Evolutionary conservation across 2,797 vertebrate species (phyloP).

Genomic region (Halcyon leucocephala): DNA sequence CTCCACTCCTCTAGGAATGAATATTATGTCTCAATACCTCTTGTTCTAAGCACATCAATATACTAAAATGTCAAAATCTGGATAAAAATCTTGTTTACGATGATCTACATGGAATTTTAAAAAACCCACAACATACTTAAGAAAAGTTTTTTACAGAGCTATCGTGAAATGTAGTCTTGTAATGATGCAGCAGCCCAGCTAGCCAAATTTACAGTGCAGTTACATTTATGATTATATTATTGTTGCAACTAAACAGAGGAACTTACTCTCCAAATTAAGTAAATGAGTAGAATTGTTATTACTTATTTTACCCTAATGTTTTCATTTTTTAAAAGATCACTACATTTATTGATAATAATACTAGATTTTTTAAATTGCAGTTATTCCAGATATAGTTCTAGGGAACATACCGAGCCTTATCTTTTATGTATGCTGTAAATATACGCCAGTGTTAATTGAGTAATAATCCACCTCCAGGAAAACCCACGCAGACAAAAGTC

Average conservation of each 20-base stretch:
- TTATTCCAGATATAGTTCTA: not conserved
- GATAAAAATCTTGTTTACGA: not conserved
- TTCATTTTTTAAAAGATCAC: not conserved
- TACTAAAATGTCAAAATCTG: not conserved
- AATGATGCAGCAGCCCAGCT: not conserved
- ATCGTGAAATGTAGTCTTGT: not conserved
- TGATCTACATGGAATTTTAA: not conserved
- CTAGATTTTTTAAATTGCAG: not conserved
- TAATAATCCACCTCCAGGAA: constrained; percentile 2
- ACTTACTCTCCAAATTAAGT: not conserved
- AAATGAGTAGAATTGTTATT: not conserved
- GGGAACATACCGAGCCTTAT: not conserved
- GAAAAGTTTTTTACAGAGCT: not conserved
- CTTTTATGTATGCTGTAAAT: not conserved
- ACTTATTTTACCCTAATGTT: not conserved
- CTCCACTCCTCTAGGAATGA: not conserved
- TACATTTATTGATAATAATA: not conserved
- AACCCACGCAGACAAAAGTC: not conserved
- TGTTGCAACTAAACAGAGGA: not conserved
- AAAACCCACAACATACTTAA: not conserved
- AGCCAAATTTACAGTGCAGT: not conserved
- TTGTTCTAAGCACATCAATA: not conserved
- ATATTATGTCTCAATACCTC: not conserved
- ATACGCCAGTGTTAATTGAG: not conserved
- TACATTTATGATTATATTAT: not conserved